Evolutionary conservation across 1,140 invertebrate genomes (phyloP), one percentile per base, ranked within the genome.

Genomic region (Plectus sambesii): DNA sequence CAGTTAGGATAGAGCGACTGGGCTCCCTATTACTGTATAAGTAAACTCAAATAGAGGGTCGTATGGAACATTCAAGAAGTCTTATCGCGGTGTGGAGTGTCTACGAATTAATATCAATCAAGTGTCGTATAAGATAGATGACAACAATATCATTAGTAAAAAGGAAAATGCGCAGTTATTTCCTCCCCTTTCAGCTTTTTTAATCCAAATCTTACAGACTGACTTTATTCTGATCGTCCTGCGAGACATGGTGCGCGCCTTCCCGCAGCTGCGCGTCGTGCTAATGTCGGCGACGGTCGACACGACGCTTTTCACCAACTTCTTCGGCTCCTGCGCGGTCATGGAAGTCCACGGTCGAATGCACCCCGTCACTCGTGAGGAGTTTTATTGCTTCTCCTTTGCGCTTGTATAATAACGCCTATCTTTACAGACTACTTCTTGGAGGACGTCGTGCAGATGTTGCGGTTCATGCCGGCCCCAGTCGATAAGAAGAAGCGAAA

Each of bases 211-310:
- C 53, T 68, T 62, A 42, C 58, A 74, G 71, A 76, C 74, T 44
- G 74, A 76, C 47, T 76, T 76, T 44, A 55, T 76, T 26, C 43
- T 76, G 30, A 70, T 76, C 29, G 46, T 76, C 35, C 49, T 76
- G 33, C 44, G 68, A 20, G 75, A 76, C 53, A 74, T 76, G 73
- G 60, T 74, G n/a, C 52, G 49, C 0, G 41, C 63, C 2, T 73
- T 71, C 56, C 68, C 67, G 2, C 61, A 74, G 24, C 56, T 76
- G 12, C 53, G 72, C 4, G 62, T 76, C 2, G 51, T 75, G 24
- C 59, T 75, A 2, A 75, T 75, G 74, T 75, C 74, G 5, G 74
- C 74, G 12, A 75, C 74, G 5, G 68, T 76, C 8, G 73, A 75
- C 55, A 58, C 56, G 23, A 60, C 66, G 5, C 49, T 74, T 9